Conservation (phyloP, 2,113 vertebrate genomes). For the Scalopus aquaticus region DNA sequence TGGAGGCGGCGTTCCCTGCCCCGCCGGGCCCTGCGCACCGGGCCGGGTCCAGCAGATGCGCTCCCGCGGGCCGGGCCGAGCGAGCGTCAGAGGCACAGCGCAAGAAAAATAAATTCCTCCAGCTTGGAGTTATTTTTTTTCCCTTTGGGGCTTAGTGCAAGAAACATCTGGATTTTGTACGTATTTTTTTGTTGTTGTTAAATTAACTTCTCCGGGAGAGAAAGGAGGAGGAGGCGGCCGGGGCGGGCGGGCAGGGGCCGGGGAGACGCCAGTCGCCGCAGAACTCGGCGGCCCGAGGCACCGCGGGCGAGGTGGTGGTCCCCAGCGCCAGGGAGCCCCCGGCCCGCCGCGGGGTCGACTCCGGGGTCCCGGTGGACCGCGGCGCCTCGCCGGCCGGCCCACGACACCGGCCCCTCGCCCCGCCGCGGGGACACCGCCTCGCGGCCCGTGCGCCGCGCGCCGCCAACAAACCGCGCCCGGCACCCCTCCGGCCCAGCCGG, state of each 20-base stretch:
- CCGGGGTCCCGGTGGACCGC: conserved; percentile 14
- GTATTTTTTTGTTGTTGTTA: conserved; percentile 79
- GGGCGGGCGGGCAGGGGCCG: conserved; percentile 17
- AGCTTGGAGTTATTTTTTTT: conserved; percentile 44
- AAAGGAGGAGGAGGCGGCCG: conserved; percentile 45
- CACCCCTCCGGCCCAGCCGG: neutral
- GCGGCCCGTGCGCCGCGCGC: neutral
- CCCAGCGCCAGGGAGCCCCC: neutral
- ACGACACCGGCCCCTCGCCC: neutral
- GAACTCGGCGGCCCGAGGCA: conserved; percentile 38
- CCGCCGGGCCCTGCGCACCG: neutral
- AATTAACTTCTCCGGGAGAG: conserved; percentile 73
- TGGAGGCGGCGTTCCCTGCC: neutral
- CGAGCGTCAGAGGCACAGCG: conserved; percentile 50
- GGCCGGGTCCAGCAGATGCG: conserved; percentile 39
- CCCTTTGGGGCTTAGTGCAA: conserved; percentile 71
- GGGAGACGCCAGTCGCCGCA: conserved; percentile 46
- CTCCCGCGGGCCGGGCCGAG: conserved; percentile 26
- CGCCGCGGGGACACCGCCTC: neutral
- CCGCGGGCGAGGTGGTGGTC: neutral
- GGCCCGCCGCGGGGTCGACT: neutral
- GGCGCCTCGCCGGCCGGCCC: conserved; percentile 10
- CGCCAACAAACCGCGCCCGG: conserved; percentile 21
- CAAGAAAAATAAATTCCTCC: conserved; percentile 77
- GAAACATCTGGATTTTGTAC: conserved; percentile 82